phyloP scores from a whole-genome alignment of 2,113 vertebrate genomes.

The Pica pica region DNA sequence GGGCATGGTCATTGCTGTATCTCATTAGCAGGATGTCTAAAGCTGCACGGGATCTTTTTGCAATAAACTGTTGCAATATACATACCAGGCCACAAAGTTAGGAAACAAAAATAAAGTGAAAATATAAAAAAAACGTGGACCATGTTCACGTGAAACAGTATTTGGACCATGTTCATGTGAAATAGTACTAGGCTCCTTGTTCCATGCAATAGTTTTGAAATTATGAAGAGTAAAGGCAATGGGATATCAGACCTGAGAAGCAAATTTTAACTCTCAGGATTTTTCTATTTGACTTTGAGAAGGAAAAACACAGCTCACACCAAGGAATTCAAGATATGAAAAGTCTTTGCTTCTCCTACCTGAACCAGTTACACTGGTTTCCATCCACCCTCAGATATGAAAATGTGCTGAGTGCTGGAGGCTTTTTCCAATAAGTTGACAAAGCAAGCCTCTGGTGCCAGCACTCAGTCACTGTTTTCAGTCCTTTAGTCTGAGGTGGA shows the following conservation, averaged over 20 bases:
- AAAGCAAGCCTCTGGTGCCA: neutral
- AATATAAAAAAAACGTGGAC: neutral
- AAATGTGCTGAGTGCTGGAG: neutral
- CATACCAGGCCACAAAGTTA: neutral
- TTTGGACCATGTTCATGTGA: neutral
- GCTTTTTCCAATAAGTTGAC: neutral
- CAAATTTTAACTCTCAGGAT: neutral
- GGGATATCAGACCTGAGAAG: neutral
- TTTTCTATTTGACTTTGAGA: neutral
- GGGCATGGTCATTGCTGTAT: neutral
- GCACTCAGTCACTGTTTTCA: neutral
- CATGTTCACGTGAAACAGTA: neutral
- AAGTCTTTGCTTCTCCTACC: neutral
- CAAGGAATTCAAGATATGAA: neutral
- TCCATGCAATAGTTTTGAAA: neutral
- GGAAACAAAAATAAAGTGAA: neutral
- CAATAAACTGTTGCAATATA: neutral
- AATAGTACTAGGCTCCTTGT: neutral
- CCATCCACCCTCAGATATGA: neutral
- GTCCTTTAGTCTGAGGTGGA: neutral
- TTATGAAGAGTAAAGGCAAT: slow-evolving; percentile 19
- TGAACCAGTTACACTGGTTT: neutral
- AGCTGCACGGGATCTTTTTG: neutral
- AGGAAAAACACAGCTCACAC: neutral
- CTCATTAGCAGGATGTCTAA: neutral